Base-by-base conservation (phyloP, 2,797 vertebrate species). In the Epinephelus coioides region DNA sequence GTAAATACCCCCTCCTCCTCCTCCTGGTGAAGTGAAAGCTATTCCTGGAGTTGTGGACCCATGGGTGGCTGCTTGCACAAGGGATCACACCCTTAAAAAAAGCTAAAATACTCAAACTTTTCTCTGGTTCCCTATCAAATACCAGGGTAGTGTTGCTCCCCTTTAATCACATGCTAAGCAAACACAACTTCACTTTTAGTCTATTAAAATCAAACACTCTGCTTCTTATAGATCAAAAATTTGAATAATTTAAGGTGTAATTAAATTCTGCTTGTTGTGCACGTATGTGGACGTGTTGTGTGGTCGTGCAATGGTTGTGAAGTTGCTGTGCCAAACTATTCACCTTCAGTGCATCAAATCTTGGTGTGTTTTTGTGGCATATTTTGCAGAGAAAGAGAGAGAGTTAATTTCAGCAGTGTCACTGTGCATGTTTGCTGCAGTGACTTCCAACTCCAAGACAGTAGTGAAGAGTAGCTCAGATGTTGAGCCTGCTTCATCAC, bases 41-140 rank as follows among this genome's bases (percentile, higher is more conserved):
- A 92, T 93, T 95, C 86, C 80, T 85, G 86, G 90, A 86, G 61
- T 50, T 67, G 61, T 59, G 56, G 67, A 76, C 46, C 53, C 60
- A 72, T 51, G 61, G 74, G 79, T 73, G 77, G 47, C 38, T 73
- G 47, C 49, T 72, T 81, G 25, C 80, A 70, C 59, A 49, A 56
- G 54, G 47, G 59, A 53, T 66, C 65, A 79, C 77, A 72, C 74
- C 59, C 69, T 74, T 53, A 44, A 67, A 81, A 30, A n/a, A n/a
- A 59, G 5, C 34, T 27, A 14, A 64, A 72, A 78, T 47, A 25
- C 19, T 38, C 25, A 2, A 27, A 14, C 12, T 61, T 21, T 23
- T 18, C 19, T 23, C 21, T 56, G 9, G 4, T 54, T 6, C 11
- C 8, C 11, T 7, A 15, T 9, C 17, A 30, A 2, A 12, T n/a